Conservation (phyloP, 2,113 vertebrate genomes). For the Enhydra lutris region DNA sequence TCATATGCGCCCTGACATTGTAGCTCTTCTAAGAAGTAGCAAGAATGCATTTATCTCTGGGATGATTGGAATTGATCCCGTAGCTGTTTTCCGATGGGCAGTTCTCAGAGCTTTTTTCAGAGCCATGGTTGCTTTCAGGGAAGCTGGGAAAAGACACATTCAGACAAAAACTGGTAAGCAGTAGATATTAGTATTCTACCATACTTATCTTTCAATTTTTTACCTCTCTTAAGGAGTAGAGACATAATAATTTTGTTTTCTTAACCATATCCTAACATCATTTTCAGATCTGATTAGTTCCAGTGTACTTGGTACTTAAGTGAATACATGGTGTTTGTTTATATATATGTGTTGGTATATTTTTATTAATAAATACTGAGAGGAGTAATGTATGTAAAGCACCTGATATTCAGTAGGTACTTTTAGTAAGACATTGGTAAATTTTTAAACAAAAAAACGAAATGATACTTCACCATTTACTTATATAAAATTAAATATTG, state of each 20-base stretch:
- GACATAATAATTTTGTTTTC: slow-evolving; percentile 24
- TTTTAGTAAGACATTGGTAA: neutral
- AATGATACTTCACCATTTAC: neutral
- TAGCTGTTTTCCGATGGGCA: slow-evolving; percentile 97
- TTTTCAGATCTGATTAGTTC: neutral
- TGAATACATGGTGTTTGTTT: neutral
- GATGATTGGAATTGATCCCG: slow-evolving; percentile 95
- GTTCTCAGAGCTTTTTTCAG: slow-evolving; percentile 95
- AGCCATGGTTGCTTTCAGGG: slow-evolving; percentile 92
- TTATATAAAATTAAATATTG: slow-evolving; percentile 39
- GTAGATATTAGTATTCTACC: neutral
- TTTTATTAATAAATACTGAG: slow-evolving; percentile 9
- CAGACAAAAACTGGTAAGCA: slow-evolving; percentile 92
- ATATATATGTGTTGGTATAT: neutral
- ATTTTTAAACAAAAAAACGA: neutral
- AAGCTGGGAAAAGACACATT: slow-evolving; percentile 90
- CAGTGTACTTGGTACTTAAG: neutral
- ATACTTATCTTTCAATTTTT: neutral
- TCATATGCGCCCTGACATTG: slow-evolving; percentile 98
- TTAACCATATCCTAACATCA: neutral
- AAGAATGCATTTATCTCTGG: slow-evolving; percentile 94
- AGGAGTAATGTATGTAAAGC: neutral
- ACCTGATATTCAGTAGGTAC: neutral
- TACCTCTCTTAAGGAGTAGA: neutral
- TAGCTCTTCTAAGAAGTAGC: slow-evolving; percentile 96